A percentile compares a stretch with the other conserved stretches of the same genome.
phyloP scores from a whole-genome alignment of 2,888 invertebrate species.

The Polietes domitor region DNA sequence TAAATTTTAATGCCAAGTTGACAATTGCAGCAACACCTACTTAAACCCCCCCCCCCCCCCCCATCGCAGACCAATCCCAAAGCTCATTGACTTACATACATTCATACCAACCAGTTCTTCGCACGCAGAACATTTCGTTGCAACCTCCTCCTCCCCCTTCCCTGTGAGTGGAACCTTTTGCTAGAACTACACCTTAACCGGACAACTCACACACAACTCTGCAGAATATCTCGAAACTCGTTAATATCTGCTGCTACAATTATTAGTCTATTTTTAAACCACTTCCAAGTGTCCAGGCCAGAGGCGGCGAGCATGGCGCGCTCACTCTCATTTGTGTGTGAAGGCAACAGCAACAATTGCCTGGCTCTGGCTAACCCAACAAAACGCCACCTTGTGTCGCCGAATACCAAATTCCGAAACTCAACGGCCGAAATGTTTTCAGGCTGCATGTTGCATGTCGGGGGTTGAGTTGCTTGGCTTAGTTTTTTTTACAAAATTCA shows the following conservation, averaged over 20 bases:
- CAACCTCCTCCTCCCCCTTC: neutral
- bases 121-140: too few species aligned
- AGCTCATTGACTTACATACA: too few species aligned
- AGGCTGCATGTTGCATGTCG: slow-evolving; percentile 43
- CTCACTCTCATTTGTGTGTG: neutral
- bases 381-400: slow-evolving; percentile 50
- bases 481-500: neutral
- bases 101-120: too few species aligned
- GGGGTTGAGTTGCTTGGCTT: slow-evolving; percentile 32
- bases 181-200: neutral
- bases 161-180: neutral
- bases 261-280: slow-evolving; percentile 33
- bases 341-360: slow-evolving; percentile 44
- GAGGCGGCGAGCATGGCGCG: neutral
- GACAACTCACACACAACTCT: neutral
- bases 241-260: slow-evolving; percentile 51
- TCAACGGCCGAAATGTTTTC: neutral
- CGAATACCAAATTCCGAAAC: neutral
- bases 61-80: neutral
- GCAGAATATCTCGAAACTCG: slow-evolving; percentile 38
- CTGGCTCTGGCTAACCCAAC: slow-evolving; percentile 30
- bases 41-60: slow-evolving; percentile 22
- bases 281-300: neutral
- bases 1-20: slow-evolving; percentile 58
- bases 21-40: slow-evolving; percentile 49